phyloP scores from a whole-genome alignment of 2,113 vertebrate genomes.

The Myrmophylax atrothorax region DNA sequence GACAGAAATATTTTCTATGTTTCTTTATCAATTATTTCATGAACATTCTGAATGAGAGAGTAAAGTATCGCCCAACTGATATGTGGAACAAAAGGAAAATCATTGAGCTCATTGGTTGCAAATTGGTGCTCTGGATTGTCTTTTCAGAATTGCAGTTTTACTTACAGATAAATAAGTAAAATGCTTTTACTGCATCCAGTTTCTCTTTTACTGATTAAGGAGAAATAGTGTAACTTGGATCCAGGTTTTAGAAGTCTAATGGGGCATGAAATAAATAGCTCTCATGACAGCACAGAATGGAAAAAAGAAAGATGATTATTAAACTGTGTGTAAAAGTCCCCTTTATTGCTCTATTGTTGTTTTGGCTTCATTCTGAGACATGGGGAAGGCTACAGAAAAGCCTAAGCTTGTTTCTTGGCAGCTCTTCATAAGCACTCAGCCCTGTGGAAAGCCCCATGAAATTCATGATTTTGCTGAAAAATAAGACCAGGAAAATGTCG shows the following conservation, averaged over 20 bases:
- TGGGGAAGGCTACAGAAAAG: conserved; percentile 4
- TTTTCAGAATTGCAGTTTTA: conserved; percentile 1
- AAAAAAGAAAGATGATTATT: conserved; percentile 36
- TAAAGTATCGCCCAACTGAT: neutral
- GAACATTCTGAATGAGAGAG: neutral
- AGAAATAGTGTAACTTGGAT: conserved; percentile 29
- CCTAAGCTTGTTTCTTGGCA: conserved; percentile 14
- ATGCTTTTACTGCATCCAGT: neutral
- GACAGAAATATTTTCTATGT: neutral
- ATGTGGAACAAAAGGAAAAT: neutral
- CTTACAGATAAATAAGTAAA: neutral
- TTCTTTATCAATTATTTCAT: neutral
- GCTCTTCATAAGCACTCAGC: conserved; percentile 18
- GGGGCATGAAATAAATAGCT: conserved; percentile 52
- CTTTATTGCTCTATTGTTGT: conserved; percentile 50
- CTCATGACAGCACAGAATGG: neutral
- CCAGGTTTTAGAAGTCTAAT: conserved; percentile 28
- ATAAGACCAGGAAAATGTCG: neutral
- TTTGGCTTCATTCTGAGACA: neutral
- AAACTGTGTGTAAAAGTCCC: conserved; percentile 33
- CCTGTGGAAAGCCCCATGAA: conserved; percentile 38
- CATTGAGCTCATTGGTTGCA: neutral
- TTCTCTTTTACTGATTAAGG: neutral
- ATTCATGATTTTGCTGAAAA: conserved; percentile 21
- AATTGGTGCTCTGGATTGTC: neutral